Base-by-base conservation (phyloP, 1,140 invertebrate genomes). In the Eupristina koningsbergeri region DNA sequence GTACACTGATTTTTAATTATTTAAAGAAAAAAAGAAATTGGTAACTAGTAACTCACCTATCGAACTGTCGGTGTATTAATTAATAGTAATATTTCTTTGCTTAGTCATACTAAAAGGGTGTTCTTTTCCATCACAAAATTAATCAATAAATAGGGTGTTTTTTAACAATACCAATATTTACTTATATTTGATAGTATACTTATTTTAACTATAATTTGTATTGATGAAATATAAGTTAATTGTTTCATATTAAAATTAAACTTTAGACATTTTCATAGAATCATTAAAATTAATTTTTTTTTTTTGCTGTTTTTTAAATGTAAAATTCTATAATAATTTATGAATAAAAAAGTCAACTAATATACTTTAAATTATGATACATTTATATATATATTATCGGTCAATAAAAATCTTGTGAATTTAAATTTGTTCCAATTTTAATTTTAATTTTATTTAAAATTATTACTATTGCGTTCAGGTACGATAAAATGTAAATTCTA, bases 191-290 rank as follows among this genome's bases (percentile, higher is more conserved):
- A n/a, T n/a, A n/a, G n/a, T n/a, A n/a, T n/a, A n/a, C n/a, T n/a
- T n/a, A n/a, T n/a, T n/a, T n/a, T n/a, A n/a, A n/a, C n/a, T n/a
- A n/a, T n/a, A n/a, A n/a, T n/a, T n/a, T n/a, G n/a, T n/a, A n/a
- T n/a, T n/a, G n/a, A n/a, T n/a, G 26, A 69, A 9, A 58, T 50
- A 31, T 11, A 17, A 31, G 47, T 78, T 50, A 6, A 78, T 77
- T 78, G 73, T 69, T 47, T 84, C 73, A 84, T 34, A 19, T 53
- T 84, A 74, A 73, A 80, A 80, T 74, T 80, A 84, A 0, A 74
- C 83, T 84, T 84, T 84, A 77, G 83, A 77, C 58, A 58, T 69
- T 83, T 83, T 69, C 69, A 36, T 19, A 69, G 22, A 50, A 39
- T 45, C 29, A 53, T 75, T n/a, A n/a, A 34, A n/a, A 39, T 34